Conservation (phyloP, 2,113 vertebrate genomes). For the Rafetus swinhoei region DNA sequence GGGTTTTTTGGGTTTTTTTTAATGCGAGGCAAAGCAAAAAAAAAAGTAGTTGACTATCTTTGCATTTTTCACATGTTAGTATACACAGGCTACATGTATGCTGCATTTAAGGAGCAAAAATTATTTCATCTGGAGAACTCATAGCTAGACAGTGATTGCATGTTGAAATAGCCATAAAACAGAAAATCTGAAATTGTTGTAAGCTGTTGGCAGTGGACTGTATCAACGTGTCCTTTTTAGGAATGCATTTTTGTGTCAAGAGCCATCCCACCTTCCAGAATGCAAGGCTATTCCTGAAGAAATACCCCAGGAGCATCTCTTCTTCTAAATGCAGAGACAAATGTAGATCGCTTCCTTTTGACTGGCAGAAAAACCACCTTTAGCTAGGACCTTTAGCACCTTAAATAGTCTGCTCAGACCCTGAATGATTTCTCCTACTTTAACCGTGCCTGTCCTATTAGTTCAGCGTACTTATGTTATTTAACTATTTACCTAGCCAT, state of each 20-base stretch:
- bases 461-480: background rate
- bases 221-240: background rate
- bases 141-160: slow-evolving; percentile 13
- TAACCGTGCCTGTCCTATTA: background rate
- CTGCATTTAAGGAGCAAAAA: slow-evolving; percentile 13
- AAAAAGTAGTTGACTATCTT: background rate
- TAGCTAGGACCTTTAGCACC: background rate
- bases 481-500: background rate
- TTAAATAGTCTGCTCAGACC: background rate
- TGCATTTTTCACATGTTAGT: background rate
- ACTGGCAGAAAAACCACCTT: background rate
- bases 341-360: background rate
- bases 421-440: background rate
- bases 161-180: slow-evolving; percentile 30
- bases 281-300: background rate
- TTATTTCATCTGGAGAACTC: slow-evolving; percentile 36
- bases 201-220: slow-evolving; percentile 29
- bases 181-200: slow-evolving; percentile 44
- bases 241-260: background rate
- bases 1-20: background rate
- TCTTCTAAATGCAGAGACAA: background rate
- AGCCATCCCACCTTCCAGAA: background rate
- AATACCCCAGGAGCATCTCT: background rate
- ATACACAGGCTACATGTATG: background rate
- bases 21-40: background rate